Evolutionary conservation across 1,140 invertebrate species (phyloP), one percentile per base, ranked within the genome.

Genomic region (Polypedilum pembai): DNA sequence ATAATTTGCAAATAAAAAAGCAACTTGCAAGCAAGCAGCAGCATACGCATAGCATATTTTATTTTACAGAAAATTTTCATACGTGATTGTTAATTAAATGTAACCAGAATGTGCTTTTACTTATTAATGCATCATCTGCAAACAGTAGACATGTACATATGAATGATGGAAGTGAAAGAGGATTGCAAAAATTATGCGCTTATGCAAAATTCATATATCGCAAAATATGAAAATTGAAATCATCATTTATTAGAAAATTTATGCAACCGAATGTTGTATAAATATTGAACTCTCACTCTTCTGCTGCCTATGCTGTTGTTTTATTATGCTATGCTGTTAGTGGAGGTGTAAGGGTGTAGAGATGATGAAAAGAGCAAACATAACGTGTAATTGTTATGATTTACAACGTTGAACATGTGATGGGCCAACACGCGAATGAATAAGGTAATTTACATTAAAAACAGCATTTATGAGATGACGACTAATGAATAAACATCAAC

Each of bases 201-300:
- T 69, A 69, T 69, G 65, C 65, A 69, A 69, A 69, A 69, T 69
- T 69, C 65, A 69, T 69, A 21, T 21, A 18, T 69, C 65, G 17
- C 65, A 69, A 69, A 69, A 69, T 69, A 69, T 69, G 65, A 69
- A 69, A 69, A 69, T 69, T 69, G 65, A 69, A 69, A 69, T 69
- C 20, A 69, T 69, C 65, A 69, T 69, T 69, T 69, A 69, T 56
- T 56, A 56, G 45, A 12, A 56, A 56, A 56, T 56, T 18, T 69
- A 69, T 20, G 20, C 65, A 69, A 21, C 65, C 65, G 65, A 18
- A 69, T 69, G 65, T 21, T 69, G 65, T 56, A 56, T 56, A 56
- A 56, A 56, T 56, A 56, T 56, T 56, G 45, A 56, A 56, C 45
- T 56, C 12, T 12, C 12, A 4, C 12, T 56, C 45, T 56, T 4